Evolutionary conservation across 2,888 invertebrate species (phyloP), one percentile per base, ranked within the genome.

Genomic region (Euzophera pinguis): DNA sequence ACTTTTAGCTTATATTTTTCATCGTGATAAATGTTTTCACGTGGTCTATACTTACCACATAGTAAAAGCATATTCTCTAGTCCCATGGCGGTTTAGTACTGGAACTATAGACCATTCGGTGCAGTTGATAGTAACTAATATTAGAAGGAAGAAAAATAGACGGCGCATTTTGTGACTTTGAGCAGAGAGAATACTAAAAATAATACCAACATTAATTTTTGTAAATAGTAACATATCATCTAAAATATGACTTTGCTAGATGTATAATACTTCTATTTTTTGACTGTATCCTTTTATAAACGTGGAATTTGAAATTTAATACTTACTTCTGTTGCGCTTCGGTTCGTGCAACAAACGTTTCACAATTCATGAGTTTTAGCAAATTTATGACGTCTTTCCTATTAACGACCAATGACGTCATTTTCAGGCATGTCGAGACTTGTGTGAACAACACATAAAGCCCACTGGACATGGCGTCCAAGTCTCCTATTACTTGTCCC

Each of bases 381-480:
- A 87, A 53, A 0, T 62, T 34, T 1, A 59, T 53, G 10, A 88
- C 57, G 53, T 68, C 73, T 0, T 64, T 66, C 57, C 78, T 78
- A 50, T 80, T 76, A 0, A 74, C 32, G 45, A 84, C 57, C 50
- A 85, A 83, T 12, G 75, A 75, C 0, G 84, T 81, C 0, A 73
- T 67, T 57, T 89, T 89, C 37, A 80, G 81, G 51, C 85, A 88
- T 1, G 84, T 63, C 0, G 84, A 82, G 0, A 83, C 84, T 54
- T 85, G 84, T 0, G 89, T 84, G 56, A 88, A 87, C 0, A 88
- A 62, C 50, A 89, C 58, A 51, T 80, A 84, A 0, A 84, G 83
- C 0, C 81, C 84, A 52, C 86, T 84, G 0, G 85, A 81, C 0
- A 86, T 79, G 2, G 73, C 79, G 3, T 78, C 79, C 0, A 87